Base-by-base conservation (phyloP, 2,888 invertebrate species). In the Drosophila acutilabella region DNA sequence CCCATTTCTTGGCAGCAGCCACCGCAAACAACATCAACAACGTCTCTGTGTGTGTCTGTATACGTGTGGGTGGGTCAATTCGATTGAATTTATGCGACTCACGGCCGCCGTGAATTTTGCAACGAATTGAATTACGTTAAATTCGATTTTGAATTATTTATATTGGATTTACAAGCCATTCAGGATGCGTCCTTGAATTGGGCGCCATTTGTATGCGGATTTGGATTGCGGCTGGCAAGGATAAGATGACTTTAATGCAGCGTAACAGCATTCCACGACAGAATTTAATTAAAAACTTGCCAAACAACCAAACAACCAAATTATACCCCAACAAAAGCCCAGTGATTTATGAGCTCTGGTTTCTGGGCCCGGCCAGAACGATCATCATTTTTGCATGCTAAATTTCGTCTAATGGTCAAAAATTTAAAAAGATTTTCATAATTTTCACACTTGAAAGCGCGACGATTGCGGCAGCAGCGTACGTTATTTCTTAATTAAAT, bases 401-500 rank as follows among this genome's bases (percentile, higher is more conserved):
- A 74, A 83, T 86, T 74, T 79, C 58, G 57, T 50, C 51, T 74
- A 66, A 70, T 70, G 58, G 67, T 53, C 48, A 64, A 58, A 50
- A 59, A 60, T 70, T 20, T 56, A 30, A 54, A 62, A 68, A 84
- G 76, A 81, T 80, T 84, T 85, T 88, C 86, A 85, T 83, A 88
- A 85, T 85, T 88, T 85, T 85, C 88, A 88, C 85, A 85, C 85
- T 82, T 72, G 79, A 85, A 74, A 78, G 77, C 78, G 76, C 80
- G 70, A 72, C 78, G 71, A 71, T 71, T 65, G 75, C 74, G 62
- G 30, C 30, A 30, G 62, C 62, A 69, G 69, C 40, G 53, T 53
- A 66, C 67, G 67, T 81, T 87, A 81, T 84, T 80, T 87, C 87
- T 86, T 86, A 86, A 88, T 86, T 86, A 86, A 86, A 86, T 88